A percentile compares a stretch with the other conserved stretches of the same genome.
These are phyloP conservation scores for Pseudotriccus pelzelni DNA, from an alignment of 2,797 vertebrate genomes.

Conservation along the genomic window DNA sequence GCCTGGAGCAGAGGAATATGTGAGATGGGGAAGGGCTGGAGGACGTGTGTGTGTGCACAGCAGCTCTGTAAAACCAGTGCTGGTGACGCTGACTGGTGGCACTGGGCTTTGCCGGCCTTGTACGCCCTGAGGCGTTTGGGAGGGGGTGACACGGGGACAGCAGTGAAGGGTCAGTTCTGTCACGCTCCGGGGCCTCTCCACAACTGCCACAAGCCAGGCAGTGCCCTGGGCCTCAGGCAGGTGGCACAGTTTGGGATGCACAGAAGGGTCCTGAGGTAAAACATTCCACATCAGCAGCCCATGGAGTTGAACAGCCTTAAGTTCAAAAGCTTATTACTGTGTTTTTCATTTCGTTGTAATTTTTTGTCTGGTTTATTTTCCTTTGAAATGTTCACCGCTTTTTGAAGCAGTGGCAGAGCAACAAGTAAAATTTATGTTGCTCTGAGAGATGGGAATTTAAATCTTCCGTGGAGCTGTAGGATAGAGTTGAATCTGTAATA, in stretches of 20 bases:
- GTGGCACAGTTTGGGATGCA: rapidly evolving
- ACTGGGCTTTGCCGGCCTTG: not conserved
- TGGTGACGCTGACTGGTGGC: not conserved
- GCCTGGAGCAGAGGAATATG: constrained; percentile 32
- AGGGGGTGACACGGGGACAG: not conserved
- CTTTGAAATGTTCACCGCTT: not conserved
- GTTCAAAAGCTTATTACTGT: not conserved
- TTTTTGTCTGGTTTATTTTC: not conserved
- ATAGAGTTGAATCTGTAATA: not conserved
- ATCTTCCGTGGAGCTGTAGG: not conserved
- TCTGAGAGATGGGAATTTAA: not conserved
- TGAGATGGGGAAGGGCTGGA: constrained; percentile 36
- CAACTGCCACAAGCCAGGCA: not conserved
- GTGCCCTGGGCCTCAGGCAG: not conserved
- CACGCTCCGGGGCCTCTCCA: rapidly evolving
- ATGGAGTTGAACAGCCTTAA: not conserved
- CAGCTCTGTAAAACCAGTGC: rapidly evolving
- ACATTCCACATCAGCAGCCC: not conserved
- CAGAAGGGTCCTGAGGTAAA: not conserved
- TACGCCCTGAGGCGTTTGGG: not conserved
- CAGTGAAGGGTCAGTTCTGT: not conserved
- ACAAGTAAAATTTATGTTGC: not conserved
- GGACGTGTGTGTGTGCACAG: not conserved
- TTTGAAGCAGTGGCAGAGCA: not conserved
- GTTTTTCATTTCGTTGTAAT: not conserved